These are phyloP conservation scores for Xyliphius kryptos DNA, from an alignment of 2,113 vertebrate genomes.

Conservation along the genomic window DNA sequence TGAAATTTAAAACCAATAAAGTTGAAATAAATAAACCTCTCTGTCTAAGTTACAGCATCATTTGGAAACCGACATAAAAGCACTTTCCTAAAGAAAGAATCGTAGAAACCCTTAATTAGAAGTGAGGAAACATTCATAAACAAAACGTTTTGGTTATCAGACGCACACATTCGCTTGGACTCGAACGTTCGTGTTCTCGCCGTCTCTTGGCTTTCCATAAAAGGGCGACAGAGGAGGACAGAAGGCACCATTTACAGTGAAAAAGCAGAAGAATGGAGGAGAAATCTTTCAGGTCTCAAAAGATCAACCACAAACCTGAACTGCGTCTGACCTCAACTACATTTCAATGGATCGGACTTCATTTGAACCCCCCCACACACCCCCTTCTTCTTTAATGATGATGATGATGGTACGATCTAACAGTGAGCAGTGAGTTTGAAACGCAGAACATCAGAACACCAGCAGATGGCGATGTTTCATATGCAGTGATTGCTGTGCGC, in stretches of 20 bases:
- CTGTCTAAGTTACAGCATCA: slow-evolving; percentile 43
- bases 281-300: slow-evolving; percentile 2
- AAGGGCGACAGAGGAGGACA: slow-evolving; percentile 31
- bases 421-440: background rate
- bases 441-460: slow-evolving; percentile 5
- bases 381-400: background rate
- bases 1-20: slow-evolving; percentile 23
- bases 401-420: slow-evolving; percentile 19
- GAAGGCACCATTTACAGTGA: slow-evolving; percentile 43
- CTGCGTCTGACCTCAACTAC: no score
- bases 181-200: slow-evolving; percentile 35
- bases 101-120: background rate
- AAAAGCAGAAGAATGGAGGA: background rate
- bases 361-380: no score
- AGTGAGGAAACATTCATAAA: background rate
- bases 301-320: slow-evolving; percentile 20
- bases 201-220: slow-evolving; percentile 19
- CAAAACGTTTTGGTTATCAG: slow-evolving; percentile 40
- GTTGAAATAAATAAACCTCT: slow-evolving; percentile 50
- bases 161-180: slow-evolving; percentile 39
- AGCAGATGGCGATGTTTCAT: slow-evolving; percentile 31
- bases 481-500: slow-evolving; percentile 19
- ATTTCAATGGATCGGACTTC: background rate
- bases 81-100: slow-evolving; percentile 18
- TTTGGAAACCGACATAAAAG: slow-evolving; percentile 20